These are phyloP conservation scores for Saccopteryx bilineata DNA, from an alignment of 2,113 vertebrate species.

Conservation along the genomic window DNA sequence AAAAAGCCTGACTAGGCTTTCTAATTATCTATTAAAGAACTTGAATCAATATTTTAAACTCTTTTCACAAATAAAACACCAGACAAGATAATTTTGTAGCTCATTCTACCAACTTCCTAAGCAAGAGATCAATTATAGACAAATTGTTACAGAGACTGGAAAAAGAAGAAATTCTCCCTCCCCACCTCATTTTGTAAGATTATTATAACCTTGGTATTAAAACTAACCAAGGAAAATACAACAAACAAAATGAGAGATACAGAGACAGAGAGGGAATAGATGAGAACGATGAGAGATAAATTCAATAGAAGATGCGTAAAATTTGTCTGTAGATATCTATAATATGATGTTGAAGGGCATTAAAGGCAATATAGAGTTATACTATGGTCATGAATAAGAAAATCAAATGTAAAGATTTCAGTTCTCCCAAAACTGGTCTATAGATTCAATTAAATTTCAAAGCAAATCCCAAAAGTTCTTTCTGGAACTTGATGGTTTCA, in stretches of 20 bases:
- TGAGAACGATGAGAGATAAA: neutral
- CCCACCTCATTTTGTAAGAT: neutral
- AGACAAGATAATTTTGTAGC: slow-evolving; percentile 16
- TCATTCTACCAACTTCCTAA: neutral
- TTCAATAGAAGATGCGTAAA: neutral
- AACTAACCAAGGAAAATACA: neutral
- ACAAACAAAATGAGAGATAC: neutral
- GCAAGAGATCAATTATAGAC: neutral
- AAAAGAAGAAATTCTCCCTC: slow-evolving; percentile 5
- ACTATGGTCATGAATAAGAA: neutral
- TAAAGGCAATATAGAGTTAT: neutral
- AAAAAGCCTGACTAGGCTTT: neutral
- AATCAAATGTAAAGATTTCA: neutral
- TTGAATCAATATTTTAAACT: slow-evolving; percentile 8
- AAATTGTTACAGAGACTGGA: neutral
- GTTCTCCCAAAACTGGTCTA: neutral
- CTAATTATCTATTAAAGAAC: neutral
- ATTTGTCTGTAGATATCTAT: neutral
- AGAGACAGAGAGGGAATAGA: neutral
- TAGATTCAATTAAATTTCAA: neutral
- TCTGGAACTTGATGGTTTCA: neutral
- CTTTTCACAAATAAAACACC: neutral
- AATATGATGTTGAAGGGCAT: neutral
- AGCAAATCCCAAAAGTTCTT: neutral
- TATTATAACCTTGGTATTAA: slow-evolving; percentile 11